Conservation (phyloP, 2,888 invertebrate genomes). For the Eueremaeus valkanovi region DNA sequence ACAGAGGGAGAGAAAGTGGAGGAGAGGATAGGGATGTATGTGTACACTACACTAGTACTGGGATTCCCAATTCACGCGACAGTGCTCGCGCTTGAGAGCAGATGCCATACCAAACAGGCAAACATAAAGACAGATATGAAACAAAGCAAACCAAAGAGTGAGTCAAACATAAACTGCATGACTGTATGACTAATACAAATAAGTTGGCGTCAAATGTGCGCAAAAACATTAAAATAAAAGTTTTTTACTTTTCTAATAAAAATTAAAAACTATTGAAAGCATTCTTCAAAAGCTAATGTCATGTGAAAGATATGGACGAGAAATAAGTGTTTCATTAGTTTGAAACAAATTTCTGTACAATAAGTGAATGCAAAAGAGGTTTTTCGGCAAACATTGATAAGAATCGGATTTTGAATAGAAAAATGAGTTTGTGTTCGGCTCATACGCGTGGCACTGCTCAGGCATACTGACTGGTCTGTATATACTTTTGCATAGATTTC, state of each 20-base stretch:
- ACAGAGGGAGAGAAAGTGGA: not conserved
- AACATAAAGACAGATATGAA: slow-evolving; percentile 30
- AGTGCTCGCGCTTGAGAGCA: slow-evolving; percentile 1
- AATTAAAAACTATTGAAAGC: not conserved
- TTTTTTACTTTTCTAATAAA: too few relatives aligned
- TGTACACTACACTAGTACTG: not conserved
- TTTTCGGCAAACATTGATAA: slow-evolving; percentile 1
- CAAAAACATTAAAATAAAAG: slow-evolving; percentile 23
- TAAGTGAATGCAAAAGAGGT: slow-evolving; percentile 4
- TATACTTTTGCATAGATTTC: too few relatives aligned
- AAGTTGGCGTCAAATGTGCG: slow-evolving; percentile 20
- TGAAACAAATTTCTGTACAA: slow-evolving; percentile 7
- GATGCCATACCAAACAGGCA: slow-evolving; percentile 17
- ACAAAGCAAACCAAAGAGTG: slow-evolving; percentile 32
- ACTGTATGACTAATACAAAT: slow-evolving; percentile 30
- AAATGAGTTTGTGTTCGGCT: not conserved
- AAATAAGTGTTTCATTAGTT: not conserved
- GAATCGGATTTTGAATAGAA: slow-evolving; percentile 6
- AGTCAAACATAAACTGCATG: slow-evolving; percentile 29
- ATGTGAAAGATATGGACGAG: not conserved
- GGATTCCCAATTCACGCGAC: slow-evolving; percentile 27
- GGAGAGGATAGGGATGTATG: not conserved
- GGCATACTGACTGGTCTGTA: too few relatives aligned
- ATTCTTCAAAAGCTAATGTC: not conserved
- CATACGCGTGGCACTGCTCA: slow-evolving; percentile 20